phyloP scores from a whole-genome alignment of 1,140 invertebrate genomes.

The Caenorhabditis tropicalis region DNA sequence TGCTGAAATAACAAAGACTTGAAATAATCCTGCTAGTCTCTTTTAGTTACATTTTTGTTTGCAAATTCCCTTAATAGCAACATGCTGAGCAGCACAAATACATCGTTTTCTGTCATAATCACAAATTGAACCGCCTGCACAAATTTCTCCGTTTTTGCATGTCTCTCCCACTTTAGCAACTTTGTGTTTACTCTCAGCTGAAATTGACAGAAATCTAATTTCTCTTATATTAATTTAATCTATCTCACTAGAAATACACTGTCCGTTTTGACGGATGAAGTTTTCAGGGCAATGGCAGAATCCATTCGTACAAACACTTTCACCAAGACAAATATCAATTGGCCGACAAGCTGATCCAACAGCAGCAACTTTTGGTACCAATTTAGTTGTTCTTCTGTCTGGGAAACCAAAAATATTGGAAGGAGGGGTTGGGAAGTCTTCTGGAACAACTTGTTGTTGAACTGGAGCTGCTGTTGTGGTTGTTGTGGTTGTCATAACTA shows the following conservation, averaged over 20 bases:
- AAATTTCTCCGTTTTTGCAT: conserved; percentile 58
- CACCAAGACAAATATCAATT: conserved; percentile 20
- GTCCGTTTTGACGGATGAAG: conserved; percentile 8
- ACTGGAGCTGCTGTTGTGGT: background rate
- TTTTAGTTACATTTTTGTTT: conserved; percentile 53
- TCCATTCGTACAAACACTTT: conserved; percentile 21
- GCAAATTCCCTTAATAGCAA: conserved; percentile 53
- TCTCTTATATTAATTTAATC: background rate
- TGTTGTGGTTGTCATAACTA: background rate
- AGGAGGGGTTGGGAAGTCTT: conserved; percentile 18
- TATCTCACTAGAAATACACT: conserved; percentile 33
- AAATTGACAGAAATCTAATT: background rate
- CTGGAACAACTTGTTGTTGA: background rate
- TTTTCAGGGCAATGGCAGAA: background rate
- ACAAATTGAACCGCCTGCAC: conserved; percentile 62
- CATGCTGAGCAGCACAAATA: conserved; percentile 60
- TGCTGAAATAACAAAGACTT: conserved; percentile 38
- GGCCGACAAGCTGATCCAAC: conserved; percentile 25
- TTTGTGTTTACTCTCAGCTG: conserved; percentile 17
- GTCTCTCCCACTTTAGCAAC: conserved; percentile 55
- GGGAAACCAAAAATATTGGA: conserved; percentile 15
- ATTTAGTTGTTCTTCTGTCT: conserved; percentile 23
- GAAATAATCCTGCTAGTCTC: too few relatives aligned
- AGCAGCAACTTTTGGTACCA: conserved; percentile 20
- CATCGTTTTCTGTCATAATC: conserved; percentile 56